phyloP scores from a whole-genome alignment of 2,797 vertebrate species.

The Moxostoma hubbsi region DNA sequence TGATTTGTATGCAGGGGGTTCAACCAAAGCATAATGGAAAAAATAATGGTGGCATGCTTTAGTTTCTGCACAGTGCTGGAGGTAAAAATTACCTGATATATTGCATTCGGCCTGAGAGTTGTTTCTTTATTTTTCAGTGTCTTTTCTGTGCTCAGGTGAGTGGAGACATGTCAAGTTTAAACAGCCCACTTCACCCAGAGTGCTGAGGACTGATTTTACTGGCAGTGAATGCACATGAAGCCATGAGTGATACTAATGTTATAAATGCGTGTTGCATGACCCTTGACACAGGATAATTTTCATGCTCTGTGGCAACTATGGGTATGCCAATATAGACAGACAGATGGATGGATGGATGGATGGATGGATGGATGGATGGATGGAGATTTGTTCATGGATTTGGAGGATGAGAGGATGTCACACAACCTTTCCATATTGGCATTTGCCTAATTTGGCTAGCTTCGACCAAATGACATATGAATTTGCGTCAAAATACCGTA shows the following conservation, averaged over 20 bases:
- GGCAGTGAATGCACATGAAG: slow-evolving; percentile 38
- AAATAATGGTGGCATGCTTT: slow-evolving; percentile 46
- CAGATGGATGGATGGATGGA: background rate
- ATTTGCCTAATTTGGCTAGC: too few relatives aligned
- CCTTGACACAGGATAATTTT: slow-evolving; percentile 30
- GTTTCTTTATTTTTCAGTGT: slow-evolving; percentile 31
- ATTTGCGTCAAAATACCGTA: too few relatives aligned
- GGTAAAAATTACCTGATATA: slow-evolving; percentile 45
- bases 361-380: background rate
- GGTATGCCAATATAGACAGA: background rate
- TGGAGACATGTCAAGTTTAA: slow-evolving; percentile 52
- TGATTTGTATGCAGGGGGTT: slow-evolving; percentile 51
- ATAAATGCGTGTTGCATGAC: slow-evolving; percentile 34
- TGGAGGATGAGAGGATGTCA: too few relatives aligned
- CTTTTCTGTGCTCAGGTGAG: slow-evolving; percentile 37
- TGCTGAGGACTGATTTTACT: slow-evolving; percentile 44
- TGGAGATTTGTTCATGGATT: too few relatives aligned
- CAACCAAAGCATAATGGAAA: slow-evolving; percentile 50
- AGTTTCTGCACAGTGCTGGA: slow-evolving; percentile 30
- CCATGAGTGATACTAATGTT: slow-evolving; percentile 35
- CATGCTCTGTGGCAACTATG: slow-evolving; percentile 14
- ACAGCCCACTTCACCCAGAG: slow-evolving; percentile 47
- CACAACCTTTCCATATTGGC: too few relatives aligned
- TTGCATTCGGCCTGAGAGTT: slow-evolving; percentile 29
- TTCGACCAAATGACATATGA: too few relatives aligned